Evolutionary conservation across 2,113 vertebrate species (phyloP).

Genomic region (Elephantulus edwardii): DNA sequence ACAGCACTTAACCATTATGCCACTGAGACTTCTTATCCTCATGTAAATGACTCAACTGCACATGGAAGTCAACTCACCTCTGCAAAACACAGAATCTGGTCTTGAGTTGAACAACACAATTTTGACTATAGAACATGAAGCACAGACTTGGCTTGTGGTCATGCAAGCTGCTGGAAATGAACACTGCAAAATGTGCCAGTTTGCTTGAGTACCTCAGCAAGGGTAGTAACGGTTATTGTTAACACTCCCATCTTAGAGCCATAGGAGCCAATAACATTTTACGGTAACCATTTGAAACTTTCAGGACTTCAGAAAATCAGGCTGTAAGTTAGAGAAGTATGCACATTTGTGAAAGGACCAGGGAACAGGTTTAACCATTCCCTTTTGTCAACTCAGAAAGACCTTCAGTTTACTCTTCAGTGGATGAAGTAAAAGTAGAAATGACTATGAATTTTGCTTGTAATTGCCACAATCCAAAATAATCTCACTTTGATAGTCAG

Average conservation of each 20-base stretch:
- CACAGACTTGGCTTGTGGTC: not conserved
- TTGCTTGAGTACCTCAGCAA: not conserved
- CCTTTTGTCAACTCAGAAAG: not conserved
- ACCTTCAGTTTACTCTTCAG: not conserved
- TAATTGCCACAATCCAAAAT: not conserved
- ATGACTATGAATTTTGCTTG: not conserved
- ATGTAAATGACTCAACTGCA: not conserved
- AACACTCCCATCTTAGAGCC: not conserved
- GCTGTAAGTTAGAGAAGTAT: not conserved
- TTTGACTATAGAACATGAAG: not conserved
- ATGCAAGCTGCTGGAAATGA: not conserved
- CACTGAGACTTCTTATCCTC: not conserved
- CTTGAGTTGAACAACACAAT: not conserved
- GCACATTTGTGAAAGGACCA: not conserved
- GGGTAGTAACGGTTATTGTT: not conserved
- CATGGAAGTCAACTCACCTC: not conserved
- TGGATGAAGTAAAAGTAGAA: not conserved
- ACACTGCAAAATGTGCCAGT: not conserved
- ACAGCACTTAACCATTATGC: not conserved
- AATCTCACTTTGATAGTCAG: not conserved
- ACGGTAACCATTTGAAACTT: not conserved
- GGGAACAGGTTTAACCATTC: not conserved
- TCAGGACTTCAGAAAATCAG: slow-evolving; percentile 1
- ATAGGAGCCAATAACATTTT: slow-evolving; percentile 1
- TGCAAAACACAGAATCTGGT: not conserved